These are phyloP conservation scores for Nephrotoma appendiculata DNA, from an alignment of 2,888 invertebrate genomes.

Conservation along the genomic window DNA sequence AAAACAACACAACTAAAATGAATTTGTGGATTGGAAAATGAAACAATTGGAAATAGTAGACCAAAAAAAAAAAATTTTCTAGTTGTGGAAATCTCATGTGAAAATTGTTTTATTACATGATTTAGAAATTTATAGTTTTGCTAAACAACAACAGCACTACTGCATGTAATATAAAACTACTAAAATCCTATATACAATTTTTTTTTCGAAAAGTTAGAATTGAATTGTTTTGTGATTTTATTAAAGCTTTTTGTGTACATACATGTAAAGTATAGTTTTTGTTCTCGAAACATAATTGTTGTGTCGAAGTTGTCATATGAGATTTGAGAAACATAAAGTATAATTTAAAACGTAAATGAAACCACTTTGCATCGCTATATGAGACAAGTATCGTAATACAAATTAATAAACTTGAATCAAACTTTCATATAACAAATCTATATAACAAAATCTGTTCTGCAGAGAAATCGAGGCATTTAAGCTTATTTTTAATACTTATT, in stretches of 20 bases:
- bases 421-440: too few species aligned
- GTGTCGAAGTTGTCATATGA: not conserved
- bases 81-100: not conserved
- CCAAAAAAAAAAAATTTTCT: not conserved
- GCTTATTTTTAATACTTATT: too few species aligned
- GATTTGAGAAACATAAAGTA: not conserved
- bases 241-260: not conserved
- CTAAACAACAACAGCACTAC: not conserved
- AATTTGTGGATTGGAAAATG: not conserved
- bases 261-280: not conserved
- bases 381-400: too few species aligned
- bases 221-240: not conserved
- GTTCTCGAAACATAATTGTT: not conserved
- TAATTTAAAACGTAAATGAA: not conserved
- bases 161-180: not conserved
- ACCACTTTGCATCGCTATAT: not conserved
- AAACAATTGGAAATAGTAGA: not conserved
- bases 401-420: too few species aligned
- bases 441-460: too few species aligned
- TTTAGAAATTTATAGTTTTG: not conserved
- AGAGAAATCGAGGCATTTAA: too few species aligned
- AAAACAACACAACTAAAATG: not conserved
- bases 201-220: not conserved
- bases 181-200: not conserved
- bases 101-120: not conserved